A percentile compares a stretch with the other conserved stretches of the same genome.
These are phyloP conservation scores for Temnothorax longispinosus DNA, from an alignment of 1,140 invertebrate genomes.

Conservation along the genomic window DNA sequence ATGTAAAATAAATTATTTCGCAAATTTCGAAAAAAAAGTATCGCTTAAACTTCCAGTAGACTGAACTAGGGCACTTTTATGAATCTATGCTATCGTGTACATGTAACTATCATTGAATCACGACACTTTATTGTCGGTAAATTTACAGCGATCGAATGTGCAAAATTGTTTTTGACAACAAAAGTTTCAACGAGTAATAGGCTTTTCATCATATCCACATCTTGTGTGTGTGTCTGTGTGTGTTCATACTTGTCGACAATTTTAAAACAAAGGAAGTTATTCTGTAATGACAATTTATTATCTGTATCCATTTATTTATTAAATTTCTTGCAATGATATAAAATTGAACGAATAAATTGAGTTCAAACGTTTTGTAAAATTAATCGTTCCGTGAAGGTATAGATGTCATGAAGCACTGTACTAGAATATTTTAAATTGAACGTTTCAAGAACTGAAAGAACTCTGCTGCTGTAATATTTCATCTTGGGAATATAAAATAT, in stretches of 20 bases:
- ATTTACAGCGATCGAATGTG: not conserved
- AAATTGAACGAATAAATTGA: not conserved
- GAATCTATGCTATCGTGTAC: constrained; percentile 8
- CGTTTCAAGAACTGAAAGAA: not conserved
- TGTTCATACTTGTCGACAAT: not conserved
- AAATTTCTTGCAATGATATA: not conserved
- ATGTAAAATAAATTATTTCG: constrained; percentile 7
- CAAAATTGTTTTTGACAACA: not conserved
- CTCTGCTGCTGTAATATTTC: constrained; percentile 21
- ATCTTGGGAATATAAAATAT: constrained; percentile 31
- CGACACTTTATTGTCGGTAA: constrained; percentile 21
- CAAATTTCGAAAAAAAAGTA: not conserved
- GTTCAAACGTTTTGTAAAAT: not conserved
- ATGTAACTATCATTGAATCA: constrained; percentile 2
- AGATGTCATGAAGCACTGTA: not conserved
- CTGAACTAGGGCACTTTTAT: constrained; percentile 10
- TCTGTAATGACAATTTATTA: not conserved
- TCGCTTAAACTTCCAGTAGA: not conserved
- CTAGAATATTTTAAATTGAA: constrained; percentile 4
- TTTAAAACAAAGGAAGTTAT: not conserved
- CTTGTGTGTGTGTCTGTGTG: too few species aligned
- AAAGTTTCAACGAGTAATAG: not conserved
- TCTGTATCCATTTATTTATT: not conserved
- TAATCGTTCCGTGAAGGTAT: not conserved
- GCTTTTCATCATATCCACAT: not conserved